A percentile compares a stretch with the other conserved stretches of the same genome.
Evolutionary conservation across 2,888 invertebrate species (phyloP).

Genomic region (Plebejus anna): DNA sequence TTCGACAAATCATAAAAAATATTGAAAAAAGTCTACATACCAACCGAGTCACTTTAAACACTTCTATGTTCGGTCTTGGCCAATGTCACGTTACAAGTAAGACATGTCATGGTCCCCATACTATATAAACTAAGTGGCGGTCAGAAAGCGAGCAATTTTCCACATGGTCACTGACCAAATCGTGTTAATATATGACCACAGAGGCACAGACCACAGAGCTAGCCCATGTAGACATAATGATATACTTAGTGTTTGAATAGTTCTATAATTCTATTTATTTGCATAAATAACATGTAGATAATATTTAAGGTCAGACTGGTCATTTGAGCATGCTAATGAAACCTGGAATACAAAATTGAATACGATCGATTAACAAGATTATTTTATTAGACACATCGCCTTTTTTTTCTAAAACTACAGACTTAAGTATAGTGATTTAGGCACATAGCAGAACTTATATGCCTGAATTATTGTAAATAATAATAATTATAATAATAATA

Average conservation of each 20-base stretch:
- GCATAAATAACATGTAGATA: neutral
- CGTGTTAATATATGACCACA: constrained; percentile 60
- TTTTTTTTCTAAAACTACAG: too few species aligned
- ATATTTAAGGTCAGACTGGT: too few species aligned
- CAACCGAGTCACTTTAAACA: neutral
- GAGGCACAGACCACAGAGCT: constrained; percentile 42
- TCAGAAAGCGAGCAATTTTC: constrained; percentile 66
- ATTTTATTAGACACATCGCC: too few species aligned
- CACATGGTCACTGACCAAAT: constrained; percentile 60
- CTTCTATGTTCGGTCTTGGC: constrained; percentile 3
- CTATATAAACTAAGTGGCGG: constrained; percentile 52
- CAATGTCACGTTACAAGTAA: constrained; percentile 59
- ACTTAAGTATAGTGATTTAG: too few species aligned
- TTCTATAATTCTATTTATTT: constrained; percentile 13
- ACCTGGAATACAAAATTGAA: too few species aligned
- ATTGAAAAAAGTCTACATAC: constrained; percentile 3
- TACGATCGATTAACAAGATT: too few species aligned
- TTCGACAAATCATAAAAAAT: neutral
- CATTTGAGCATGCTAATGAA: too few species aligned
- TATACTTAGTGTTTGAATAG: neutral
- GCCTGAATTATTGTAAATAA: too few species aligned
- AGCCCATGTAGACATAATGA: constrained; percentile 28
- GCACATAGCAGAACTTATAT: too few species aligned
- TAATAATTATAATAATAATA: too few species aligned
- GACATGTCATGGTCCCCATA: constrained; percentile 48